These are phyloP conservation scores for Macrobrachium rosenbergii DNA, from an alignment of 1,140 invertebrate genomes.

Conservation along the genomic window DNA sequence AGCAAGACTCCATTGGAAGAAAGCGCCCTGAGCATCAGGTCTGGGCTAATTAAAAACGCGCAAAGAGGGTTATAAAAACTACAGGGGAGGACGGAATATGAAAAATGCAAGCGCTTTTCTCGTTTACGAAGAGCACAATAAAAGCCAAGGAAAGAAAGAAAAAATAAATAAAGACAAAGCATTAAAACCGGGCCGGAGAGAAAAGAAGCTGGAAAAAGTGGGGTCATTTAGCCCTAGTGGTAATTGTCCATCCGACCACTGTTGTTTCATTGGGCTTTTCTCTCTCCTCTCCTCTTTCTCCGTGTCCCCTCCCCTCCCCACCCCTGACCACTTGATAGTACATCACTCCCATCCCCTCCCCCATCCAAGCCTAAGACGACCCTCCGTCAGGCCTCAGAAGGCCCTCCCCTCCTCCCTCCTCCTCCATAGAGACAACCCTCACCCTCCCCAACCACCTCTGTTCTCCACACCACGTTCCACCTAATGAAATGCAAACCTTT, in stretches of 20 bases:
- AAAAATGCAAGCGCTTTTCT: too few relatives aligned
- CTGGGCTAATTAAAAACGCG: too few relatives aligned
- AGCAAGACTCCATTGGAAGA: too few relatives aligned
- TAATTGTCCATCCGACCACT: conserved; percentile 13
- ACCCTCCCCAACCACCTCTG: neutral
- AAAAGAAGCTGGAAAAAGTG: neutral
- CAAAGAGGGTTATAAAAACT: too few relatives aligned
- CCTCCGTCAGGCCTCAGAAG: neutral
- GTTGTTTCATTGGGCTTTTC: conserved; percentile 5
- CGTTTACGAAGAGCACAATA: too few relatives aligned
- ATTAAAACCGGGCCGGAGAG: neutral
- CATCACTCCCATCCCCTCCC: too few relatives aligned
- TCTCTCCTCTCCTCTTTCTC: neutral
- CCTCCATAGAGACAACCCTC: neutral
- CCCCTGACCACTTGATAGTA: neutral
- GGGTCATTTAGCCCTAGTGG: conserved; percentile 4
- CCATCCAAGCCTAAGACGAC: neutral
- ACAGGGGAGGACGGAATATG: too few relatives aligned
- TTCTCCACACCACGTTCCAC: neutral
- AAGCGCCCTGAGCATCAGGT: too few relatives aligned
- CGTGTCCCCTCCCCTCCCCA: neutral
- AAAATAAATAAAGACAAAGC: neutral
- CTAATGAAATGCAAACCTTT: too few relatives aligned
- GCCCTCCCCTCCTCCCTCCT: neutral
- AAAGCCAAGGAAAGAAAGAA: too few relatives aligned